Evolutionary conservation across 2,888 invertebrate species (phyloP), one percentile per base, ranked within the genome.

Genomic region (Drosophila histrio): DNA sequence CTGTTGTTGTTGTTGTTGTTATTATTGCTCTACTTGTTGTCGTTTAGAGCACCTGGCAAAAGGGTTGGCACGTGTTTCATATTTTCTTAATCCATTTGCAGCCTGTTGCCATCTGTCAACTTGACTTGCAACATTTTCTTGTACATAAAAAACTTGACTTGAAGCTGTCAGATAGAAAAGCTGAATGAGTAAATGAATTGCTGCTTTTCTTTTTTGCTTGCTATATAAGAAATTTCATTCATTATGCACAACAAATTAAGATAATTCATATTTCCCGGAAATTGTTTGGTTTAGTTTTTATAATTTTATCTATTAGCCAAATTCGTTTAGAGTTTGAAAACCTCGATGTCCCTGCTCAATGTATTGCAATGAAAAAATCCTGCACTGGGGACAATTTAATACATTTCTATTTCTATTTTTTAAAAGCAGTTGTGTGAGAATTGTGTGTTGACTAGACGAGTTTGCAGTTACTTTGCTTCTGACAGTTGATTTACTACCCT

Each of bases 401-500:
- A 65, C n/a, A 36, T 21, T 72, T 64, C 54, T 58, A 68, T 72
- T 77, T 44, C 53, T 44, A 28, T 34, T 56, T 53, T 28, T 19
- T 59, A 41, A 62, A 47, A 44, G 21, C 15, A 26, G 59, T 46
- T 64, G 52, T 32, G 38, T 30, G 38, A 30, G 61, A 78, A 69
- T 69, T 66, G 46, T 64, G 52, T 53, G 53, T 32, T 65, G 62
- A 57, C 54, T 38, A 49, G 50, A 61, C 38, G 65, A 57, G 59
- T 28, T 28, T 28, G 46, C 44, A 66, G 52, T 56, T 46, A 60
- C 57, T 56, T 62, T 72, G 46, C 53, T 47, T 43, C 57, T 60
- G 67, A 76, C 76, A 62, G 61, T 69, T 72, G 76, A 82, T 72
- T 82, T 79, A 82, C 57, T 47, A 44, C 50, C 38, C 32, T 24